A percentile compares a stretch with the other conserved stretches of the same genome.
phyloP scores from a whole-genome alignment of 2,113 vertebrate species.

The Micronisus gabar region DNA sequence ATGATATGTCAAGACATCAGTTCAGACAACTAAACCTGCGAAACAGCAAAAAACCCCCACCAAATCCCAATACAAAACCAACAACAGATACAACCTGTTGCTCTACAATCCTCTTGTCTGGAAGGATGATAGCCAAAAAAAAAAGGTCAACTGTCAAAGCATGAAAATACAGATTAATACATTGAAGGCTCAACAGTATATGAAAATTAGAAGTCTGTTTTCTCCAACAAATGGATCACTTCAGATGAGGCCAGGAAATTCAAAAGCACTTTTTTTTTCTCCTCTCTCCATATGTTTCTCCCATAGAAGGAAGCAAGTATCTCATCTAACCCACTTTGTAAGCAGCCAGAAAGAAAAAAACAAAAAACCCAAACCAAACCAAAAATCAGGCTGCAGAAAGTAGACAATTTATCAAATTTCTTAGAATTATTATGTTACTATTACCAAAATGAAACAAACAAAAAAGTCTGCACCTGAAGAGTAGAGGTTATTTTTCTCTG shows the following conservation, averaged over 20 bases:
- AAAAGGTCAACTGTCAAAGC: background rate
- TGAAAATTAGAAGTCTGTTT: background rate
- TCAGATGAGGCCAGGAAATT: background rate
- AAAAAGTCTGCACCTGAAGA: background rate
- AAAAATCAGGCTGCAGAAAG: background rate
- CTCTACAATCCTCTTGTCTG: background rate
- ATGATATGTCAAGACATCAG: background rate
- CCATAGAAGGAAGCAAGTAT: background rate
- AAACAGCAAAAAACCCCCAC: background rate
- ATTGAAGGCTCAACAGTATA: background rate
- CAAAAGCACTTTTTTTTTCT: background rate
- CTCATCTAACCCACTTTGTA: background rate
- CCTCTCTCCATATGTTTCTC: background rate
- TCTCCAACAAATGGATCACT: background rate
- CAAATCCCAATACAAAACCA: background rate
- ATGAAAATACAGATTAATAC: background rate
- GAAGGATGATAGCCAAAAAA: background rate
- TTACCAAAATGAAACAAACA: background rate
- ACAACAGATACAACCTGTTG: background rate
- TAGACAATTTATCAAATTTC: background rate
- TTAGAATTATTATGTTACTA: background rate
- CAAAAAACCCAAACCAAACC: rapidly evolving
- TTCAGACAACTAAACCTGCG: background rate
- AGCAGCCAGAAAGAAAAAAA: background rate
- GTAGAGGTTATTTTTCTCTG: background rate